phyloP scores from a whole-genome alignment of 2,888 invertebrate genomes.

The Erebia epiphron region DNA sequence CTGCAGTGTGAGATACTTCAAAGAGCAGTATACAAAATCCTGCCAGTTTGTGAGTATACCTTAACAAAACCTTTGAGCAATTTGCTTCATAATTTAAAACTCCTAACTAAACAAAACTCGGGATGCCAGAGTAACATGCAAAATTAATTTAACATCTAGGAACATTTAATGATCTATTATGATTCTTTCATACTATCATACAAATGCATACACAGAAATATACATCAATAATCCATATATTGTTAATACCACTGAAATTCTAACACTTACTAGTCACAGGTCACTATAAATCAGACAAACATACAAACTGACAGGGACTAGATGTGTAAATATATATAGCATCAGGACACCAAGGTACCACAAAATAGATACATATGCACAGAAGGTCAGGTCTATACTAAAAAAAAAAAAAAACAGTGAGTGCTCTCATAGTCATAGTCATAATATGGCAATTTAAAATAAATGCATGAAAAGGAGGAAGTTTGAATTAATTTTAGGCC shows the following conservation, averaged over 20 bases:
- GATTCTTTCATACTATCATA: slow-evolving; percentile 56
- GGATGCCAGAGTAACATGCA: slow-evolving; percentile 52
- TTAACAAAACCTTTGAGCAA: slow-evolving; percentile 41
- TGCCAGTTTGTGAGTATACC: background rate
- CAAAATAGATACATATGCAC: too few species aligned
- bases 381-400: too few species aligned
- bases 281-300: slow-evolving; percentile 29
- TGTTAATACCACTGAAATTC: slow-evolving; percentile 53
- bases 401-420: too few species aligned
- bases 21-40: background rate
- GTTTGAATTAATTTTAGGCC: too few species aligned
- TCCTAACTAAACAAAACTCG: slow-evolving; percentile 32
- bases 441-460: too few species aligned
- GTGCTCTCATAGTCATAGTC: too few species aligned
- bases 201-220: slow-evolving; percentile 70
- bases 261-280: slow-evolving; percentile 50
- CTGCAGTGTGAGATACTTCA: too few species aligned
- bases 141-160: slow-evolving; percentile 63
- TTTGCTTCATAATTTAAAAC: slow-evolving; percentile 36
- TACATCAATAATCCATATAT: slow-evolving; percentile 56
- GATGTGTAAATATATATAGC: background rate
- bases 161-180: slow-evolving; percentile 63
- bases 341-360: background rate
- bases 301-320: slow-evolving; percentile 14
- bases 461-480: too few species aligned